Percentiles rank a stretch among this genome's conserved stretches.
Conservation (phyloP, 2,888 invertebrate genomes). For the Synanthedon tipuliformis region DNA sequence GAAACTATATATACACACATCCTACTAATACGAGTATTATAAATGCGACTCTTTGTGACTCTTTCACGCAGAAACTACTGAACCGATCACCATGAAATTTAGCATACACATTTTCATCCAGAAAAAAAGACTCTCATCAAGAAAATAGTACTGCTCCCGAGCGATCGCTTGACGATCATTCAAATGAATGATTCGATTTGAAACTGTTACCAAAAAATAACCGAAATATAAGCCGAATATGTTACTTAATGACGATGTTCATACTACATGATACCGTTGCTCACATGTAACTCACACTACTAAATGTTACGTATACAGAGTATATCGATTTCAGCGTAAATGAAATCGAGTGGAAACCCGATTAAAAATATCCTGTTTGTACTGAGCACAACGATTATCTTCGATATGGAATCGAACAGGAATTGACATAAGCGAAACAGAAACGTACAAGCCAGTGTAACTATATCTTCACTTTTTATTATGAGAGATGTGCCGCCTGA, state of each 20-base stretch:
- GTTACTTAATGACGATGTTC: neutral
- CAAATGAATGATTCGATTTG: too few relatives aligned
- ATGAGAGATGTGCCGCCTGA: constrained; percentile 31
- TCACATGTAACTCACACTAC: neutral
- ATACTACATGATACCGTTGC: neutral
- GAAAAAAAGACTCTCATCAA: too few relatives aligned
- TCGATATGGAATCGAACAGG: neutral
- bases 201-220: too few relatives aligned
- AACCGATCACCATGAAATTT: too few relatives aligned
- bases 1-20: too few relatives aligned
- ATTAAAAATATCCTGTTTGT: constrained; percentile 3
- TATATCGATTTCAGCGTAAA: neutral
- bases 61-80: too few relatives aligned
- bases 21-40: too few relatives aligned
- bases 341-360: neutral
- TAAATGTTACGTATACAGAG: neutral
- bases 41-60: too few relatives aligned
- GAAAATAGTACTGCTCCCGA: too few relatives aligned
- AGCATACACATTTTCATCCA: too few relatives aligned
- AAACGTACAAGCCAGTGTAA: constrained; percentile 22
- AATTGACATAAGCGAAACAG: neutral
- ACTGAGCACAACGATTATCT: neutral
- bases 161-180: too few relatives aligned
- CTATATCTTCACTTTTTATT: constrained; percentile 28
- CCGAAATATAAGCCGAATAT: neutral